phyloP scores from a whole-genome alignment of 53 echinoderm and acorn worm species.

The Stichopus horrens region DNA sequence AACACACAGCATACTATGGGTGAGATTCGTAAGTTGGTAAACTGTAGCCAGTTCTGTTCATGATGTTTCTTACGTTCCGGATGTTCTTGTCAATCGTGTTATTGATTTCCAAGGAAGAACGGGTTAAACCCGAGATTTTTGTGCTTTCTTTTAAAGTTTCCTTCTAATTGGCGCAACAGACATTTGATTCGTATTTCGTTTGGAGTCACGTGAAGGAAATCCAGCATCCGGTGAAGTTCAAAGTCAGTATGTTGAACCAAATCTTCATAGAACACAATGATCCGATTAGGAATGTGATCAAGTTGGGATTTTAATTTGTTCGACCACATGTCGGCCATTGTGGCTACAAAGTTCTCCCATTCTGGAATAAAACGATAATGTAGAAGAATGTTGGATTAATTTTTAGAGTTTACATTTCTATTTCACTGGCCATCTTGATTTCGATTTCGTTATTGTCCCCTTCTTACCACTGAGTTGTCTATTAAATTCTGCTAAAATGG shows the following conservation, averaged over 20 bases:
- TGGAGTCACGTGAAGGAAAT: not conserved
- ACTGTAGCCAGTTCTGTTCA: not conserved
- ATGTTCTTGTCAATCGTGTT: slow-evolving; percentile 3
- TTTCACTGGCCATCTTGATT: too few species aligned
- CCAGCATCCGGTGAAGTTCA: not conserved
- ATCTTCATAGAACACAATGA: slow-evolving; percentile 15
- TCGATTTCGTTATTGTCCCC: not conserved
- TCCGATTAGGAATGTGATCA: not conserved
- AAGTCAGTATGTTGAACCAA: not conserved
- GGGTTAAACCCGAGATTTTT: not conserved
- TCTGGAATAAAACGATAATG: too few species aligned
- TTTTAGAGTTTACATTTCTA: too few species aligned
- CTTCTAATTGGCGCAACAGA: not conserved
- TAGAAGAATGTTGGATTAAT: too few species aligned
- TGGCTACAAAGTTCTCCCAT: too few species aligned
- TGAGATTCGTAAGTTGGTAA: not conserved
- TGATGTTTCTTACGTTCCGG: not conserved
- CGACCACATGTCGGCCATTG: not conserved
- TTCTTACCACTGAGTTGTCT: not conserved
- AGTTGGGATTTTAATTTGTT: not conserved
- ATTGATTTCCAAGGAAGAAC: not conserved
- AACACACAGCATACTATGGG: too few species aligned
- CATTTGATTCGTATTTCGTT: slow-evolving; percentile 8
- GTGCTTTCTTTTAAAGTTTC: slow-evolving; percentile 18
- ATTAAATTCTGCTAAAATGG: not conserved